Evolutionary conservation across 2,797 vertebrate species (phyloP).

Genomic region (Sarcophilus harrisii): DNA sequence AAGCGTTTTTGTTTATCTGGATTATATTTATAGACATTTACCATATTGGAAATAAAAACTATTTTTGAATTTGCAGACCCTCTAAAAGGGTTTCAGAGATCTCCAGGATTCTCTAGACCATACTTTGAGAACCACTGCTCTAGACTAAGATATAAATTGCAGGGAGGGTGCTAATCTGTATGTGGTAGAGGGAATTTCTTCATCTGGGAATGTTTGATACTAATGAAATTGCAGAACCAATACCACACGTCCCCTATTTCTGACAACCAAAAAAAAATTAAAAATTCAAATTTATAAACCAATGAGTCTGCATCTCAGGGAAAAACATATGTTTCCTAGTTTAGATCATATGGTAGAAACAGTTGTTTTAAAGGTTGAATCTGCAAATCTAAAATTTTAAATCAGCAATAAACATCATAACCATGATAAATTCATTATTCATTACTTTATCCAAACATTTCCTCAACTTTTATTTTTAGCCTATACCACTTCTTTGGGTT

Average conservation of each 20-base stretch:
- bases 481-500: background rate
- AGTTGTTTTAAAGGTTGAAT: background rate
- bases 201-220: background rate
- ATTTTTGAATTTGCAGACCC: no score
- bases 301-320: background rate
- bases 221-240: background rate
- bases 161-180: background rate
- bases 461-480: background rate
- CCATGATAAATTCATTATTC: background rate
- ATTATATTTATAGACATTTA: no score
- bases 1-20: no score
- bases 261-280: slow-evolving; percentile 25
- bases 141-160: background rate
- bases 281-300: background rate
- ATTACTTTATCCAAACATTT: background rate
- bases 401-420: slow-evolving; percentile 17
- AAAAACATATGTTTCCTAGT: slow-evolving; percentile 4
- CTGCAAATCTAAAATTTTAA: slow-evolving; percentile 10
- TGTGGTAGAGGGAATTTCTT: background rate
- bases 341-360: background rate
- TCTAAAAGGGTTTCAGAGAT: no score
- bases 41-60: no score
- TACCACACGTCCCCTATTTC: background rate
- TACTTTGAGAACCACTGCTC: no score
- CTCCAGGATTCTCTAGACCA: no score